Conservation (phyloP, 2,888 invertebrate species). For the Eurytoma adleriae region DNA sequence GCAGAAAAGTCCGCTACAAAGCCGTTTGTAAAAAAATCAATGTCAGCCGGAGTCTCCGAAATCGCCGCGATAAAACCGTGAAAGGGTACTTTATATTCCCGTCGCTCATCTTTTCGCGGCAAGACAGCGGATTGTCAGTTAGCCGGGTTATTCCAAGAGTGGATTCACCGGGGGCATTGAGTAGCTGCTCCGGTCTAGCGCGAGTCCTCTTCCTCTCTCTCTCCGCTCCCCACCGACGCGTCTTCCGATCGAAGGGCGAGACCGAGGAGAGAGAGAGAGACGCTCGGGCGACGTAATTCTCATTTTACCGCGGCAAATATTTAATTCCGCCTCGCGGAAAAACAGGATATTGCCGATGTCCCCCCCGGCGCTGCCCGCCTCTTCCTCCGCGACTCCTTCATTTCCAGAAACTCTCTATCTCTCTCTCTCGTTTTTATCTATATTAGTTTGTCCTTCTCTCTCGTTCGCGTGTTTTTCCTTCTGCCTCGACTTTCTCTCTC, state of each 20-base stretch:
- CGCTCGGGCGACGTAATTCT: constrained; percentile 20
- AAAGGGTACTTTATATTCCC: background rate
- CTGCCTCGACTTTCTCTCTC: background rate
- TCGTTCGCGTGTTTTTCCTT: background rate
- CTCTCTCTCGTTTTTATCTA: constrained; percentile 24
- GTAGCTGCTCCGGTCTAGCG: too few relatives aligned
- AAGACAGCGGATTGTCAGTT: background rate
- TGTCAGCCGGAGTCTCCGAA: background rate
- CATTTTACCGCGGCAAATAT: constrained; percentile 65
- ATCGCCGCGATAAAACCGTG: too few relatives aligned
- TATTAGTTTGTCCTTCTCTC: background rate
- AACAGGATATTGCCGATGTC: constrained; percentile 70
- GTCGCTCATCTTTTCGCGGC: background rate
- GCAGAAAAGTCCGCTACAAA: too few relatives aligned
- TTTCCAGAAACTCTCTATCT: constrained; percentile 31
- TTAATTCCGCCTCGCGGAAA: constrained; percentile 68
- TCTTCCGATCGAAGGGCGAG: background rate
- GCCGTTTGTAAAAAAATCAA: too few relatives aligned
- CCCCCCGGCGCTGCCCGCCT: constrained; percentile 30
- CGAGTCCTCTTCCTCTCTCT: too few relatives aligned
- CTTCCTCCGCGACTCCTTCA: constrained; percentile 29
- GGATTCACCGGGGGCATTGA: too few relatives aligned
- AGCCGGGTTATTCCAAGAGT: background rate
- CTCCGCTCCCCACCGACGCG: too few relatives aligned
- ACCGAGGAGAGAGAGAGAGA: background rate